Evolutionary conservation across 2,113 vertebrate genomes (phyloP), one percentile per base, ranked within the genome.

Genomic region (Podarcis muralis): DNA sequence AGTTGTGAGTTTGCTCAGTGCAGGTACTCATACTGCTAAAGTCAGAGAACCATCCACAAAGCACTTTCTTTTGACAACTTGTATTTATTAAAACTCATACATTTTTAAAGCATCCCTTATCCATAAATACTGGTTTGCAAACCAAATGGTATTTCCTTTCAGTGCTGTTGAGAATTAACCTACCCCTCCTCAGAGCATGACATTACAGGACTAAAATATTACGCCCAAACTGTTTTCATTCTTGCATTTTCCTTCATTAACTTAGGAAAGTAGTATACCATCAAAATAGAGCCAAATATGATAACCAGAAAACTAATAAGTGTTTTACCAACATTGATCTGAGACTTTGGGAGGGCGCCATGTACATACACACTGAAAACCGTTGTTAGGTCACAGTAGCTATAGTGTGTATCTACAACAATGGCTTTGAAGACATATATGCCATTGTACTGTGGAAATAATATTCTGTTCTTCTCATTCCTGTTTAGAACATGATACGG

Each of bases 241-340:
- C 62, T 53, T 87, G 59, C 0, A 6, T 3, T 78, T 1, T 4
- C 5, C 57, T 83, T 78, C 37, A 75, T 37, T 81, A 84, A 83
- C 32, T 85, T 48, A 85, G 53, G 62, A 35, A 48, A 4, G 20
- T 7, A 81, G 0, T 62, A 71, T 9, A 81, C 75, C 59, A 53
- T 91, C 15, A 92, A 91, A 84, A 92, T 57, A 16, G 72, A 68
- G 75, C 87, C 35, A 23, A 90, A 86, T 76, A 91, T 91, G 8
- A 91, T 35, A 88, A 74, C 82, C 35, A 84, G 43, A 83, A 80
- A 37, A 57, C 13, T 16, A 77, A 23, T 23, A 1, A 89, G 8
- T 7, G n/a, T 48, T 90, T 18, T 57, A 32, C 15, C 5, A 66
- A 80, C 84, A 35, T 1, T 6, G 66, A 75, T 12, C 20, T 43